Conservation (phyloP, 2,797 vertebrate species). For the Hirundo rustica region DNA sequence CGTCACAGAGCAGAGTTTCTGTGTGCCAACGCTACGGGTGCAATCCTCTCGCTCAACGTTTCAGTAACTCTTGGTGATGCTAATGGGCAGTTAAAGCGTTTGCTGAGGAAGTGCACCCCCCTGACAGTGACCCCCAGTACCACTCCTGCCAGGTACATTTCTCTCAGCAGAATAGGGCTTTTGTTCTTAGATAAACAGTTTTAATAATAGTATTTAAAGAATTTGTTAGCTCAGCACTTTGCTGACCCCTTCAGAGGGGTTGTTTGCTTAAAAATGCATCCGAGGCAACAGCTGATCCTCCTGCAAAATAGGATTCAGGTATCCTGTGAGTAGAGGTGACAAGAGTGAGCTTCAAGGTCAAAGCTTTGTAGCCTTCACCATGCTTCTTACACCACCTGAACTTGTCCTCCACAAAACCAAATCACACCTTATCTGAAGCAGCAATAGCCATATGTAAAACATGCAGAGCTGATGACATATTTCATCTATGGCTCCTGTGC, state of each 20-base stretch:
- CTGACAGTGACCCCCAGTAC: neutral
- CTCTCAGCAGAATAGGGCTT: neutral
- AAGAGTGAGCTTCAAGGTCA: neutral
- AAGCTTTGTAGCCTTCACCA: neutral
- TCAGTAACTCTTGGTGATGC: neutral
- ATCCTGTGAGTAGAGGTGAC: neutral
- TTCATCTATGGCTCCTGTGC: neutral
- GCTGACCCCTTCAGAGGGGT: neutral
- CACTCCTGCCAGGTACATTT: neutral
- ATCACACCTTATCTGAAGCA: neutral
- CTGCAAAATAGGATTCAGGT: neutral
- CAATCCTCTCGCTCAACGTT: neutral
- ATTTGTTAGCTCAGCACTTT: neutral
- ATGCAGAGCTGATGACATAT: neutral
- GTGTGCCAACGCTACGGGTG: accelerated
- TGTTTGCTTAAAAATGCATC: neutral
- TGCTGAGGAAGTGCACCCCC: neutral
- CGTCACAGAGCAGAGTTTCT: neutral
- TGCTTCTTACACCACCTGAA: neutral
- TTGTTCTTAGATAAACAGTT: neutral
- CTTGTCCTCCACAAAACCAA: neutral
- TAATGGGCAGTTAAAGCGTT: neutral
- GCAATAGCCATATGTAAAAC: neutral
- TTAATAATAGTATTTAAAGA: neutral
- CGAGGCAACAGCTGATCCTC: neutral